Evolutionary conservation across 1,140 invertebrate genomes (phyloP), one percentile per base, ranked within the genome.

Genomic region (Scaptomyza pallida): DNA sequence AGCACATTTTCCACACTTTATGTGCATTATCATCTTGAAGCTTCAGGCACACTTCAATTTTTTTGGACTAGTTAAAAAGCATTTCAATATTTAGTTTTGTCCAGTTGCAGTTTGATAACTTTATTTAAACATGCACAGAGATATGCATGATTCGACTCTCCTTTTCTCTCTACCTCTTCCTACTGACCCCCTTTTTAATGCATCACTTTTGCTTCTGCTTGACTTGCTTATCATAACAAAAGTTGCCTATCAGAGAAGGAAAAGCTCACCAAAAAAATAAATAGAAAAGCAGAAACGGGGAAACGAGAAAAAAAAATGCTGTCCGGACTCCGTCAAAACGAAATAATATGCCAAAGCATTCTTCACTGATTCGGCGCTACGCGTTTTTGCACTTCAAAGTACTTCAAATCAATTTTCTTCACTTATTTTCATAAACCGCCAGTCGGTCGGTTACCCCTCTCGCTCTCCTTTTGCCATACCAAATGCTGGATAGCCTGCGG

Each of bases 361-460:
- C 82, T 88, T 86, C 82, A 88, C 65, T 81, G 81, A 88, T 86
- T 86, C 75, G 69, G 74, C 56, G 78, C 82, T 85, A 85, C 78
- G 80, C 80, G 80, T 85, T 85, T 85, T 86, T 86, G 81, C 82
- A 86, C 82, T 86, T 86, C 82, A 86, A 86, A 86, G 82, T 86
- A 88, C 82, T 88, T 88, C 64, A 86, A 86, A 88, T 86, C 82
- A 88, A 86, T 86, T 86, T 86, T 88, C 82, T 75, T 88, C 78
- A 86, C 82, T 88, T 86, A 86, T 86, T 82, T 86, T 88, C 74
- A 86, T 88, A 86, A 88, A 88, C 82, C 65, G 52, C 57, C 57
- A 71, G 61, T 81, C 72, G 61, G 81, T 8, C 43, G 35, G 16
- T 15, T n/a, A n/a, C 43, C 19, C n/a, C 44, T 21, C 33, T 33